Evolutionary conservation across 2,797 vertebrate species (phyloP), one percentile per base, ranked within the genome.

Genomic region (Anguilla pacifica): DNA sequence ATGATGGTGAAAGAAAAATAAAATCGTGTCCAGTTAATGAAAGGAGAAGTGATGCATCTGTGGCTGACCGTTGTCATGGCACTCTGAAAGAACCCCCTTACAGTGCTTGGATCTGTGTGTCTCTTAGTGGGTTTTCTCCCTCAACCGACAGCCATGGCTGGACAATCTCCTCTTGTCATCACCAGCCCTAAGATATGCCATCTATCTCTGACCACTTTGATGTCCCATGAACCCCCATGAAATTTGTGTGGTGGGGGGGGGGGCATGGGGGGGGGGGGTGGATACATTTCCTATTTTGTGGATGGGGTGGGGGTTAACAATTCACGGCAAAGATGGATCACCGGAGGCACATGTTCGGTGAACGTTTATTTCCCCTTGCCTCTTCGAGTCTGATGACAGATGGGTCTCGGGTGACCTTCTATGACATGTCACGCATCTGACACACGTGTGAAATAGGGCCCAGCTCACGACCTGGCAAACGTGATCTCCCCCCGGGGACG

Each of bases 401-500:
- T 74, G 39, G 64, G 22, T 74, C 43, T 53, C 85, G 15, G n/a
- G n/a, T 51, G 64, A 86, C 85, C 61, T 72, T 86, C 43, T 51
- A 43, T 53, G 85, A 22, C 43, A 39, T 53, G 85, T 86, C 85
- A 86, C 35, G 51, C 49, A 15, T 53, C 35, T 55, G 6, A 39
- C 64, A 51, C 31, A 5, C 9, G 81, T 49, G 83, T 46, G 82
- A 84, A 84, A 84, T 84, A 84, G 7, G 13, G 51, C 19, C 82
- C 51, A 9, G 49, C 39, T 82, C 86, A 86, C 25, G 5, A 49
- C 55, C 74, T 7, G 86, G 74, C 74, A 28, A 82, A 64, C 74
- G 35, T 79, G 55, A 86, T 86, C 57, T 61, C 57, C 86, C 86
- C 57, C 77, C 6, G n/a, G 86, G 86, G 86, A 61, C 13, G 25